These are phyloP conservation scores for Apodemia hepburni DNA, from an alignment of 2,888 invertebrate genomes.

Conservation along the genomic window DNA sequence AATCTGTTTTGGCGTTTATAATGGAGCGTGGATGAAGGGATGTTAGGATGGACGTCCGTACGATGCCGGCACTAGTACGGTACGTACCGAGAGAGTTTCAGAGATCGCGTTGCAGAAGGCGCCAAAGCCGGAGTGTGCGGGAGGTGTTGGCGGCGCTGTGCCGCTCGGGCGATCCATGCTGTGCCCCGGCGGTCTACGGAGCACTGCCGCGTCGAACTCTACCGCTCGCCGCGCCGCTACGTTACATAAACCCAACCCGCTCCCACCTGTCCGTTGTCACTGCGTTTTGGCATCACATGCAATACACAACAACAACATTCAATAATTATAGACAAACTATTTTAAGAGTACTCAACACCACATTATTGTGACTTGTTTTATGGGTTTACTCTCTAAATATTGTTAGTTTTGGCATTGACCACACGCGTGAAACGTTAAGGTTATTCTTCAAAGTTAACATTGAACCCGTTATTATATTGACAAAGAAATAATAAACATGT, in stretches of 20 bases:
- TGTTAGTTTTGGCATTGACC: conserved; percentile 11
- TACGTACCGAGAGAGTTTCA: conserved; percentile 75
- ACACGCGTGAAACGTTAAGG: conserved; percentile 2
- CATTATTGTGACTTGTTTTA: conserved; percentile 1
- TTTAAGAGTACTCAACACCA: conserved; percentile 53
- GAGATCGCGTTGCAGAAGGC: conserved; percentile 76
- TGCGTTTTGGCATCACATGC: conserved; percentile 70
- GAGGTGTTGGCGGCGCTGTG: conserved; percentile 44
- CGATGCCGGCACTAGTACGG: conserved; percentile 32
- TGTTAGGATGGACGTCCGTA: conserved; percentile 30
- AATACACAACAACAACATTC: conserved; percentile 72
- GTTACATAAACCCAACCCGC: conserved; percentile 68
- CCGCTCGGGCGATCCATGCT: conserved; percentile 61
- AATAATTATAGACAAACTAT: conserved; percentile 73
- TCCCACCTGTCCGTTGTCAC: conserved; percentile 74
- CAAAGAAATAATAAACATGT: conserved; percentile 4
- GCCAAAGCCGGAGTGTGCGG: conserved; percentile 65
- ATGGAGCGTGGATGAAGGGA: conserved; percentile 33
- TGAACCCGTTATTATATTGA: conserved; percentile 13
- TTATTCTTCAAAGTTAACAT: conserved; percentile 11
- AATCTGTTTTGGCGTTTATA: conserved; percentile 45
- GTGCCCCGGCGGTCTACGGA: conserved; percentile 56
- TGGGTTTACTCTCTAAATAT: conserved; percentile 6
- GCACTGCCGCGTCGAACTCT: conserved; percentile 54
- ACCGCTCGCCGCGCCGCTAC: conserved; percentile 47